These are phyloP conservation scores for Matsumyia berberina DNA, from an alignment of 2,888 invertebrate species.

Conservation along the genomic window DNA sequence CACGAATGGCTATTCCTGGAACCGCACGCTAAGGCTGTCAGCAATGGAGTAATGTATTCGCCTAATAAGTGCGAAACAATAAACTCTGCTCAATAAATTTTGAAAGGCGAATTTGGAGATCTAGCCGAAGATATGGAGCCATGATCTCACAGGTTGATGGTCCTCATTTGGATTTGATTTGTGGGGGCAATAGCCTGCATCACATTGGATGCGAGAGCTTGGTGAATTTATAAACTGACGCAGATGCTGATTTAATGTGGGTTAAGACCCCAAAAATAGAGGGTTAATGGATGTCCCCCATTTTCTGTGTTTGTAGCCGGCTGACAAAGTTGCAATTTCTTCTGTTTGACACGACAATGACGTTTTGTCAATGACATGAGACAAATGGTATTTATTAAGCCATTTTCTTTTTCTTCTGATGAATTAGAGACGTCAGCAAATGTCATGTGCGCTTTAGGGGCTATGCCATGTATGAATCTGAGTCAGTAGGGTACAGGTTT, in stretches of 20 bases:
- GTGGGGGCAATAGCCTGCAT: slow-evolving; percentile 9
- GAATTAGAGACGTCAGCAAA: no score
- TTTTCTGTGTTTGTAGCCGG: no score
- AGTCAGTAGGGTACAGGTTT: no score
- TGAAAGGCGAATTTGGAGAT: slow-evolving; percentile 4
- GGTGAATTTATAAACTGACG: no score
- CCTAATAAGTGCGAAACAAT: not conserved
- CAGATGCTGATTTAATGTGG: no score
- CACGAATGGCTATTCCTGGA: slow-evolving; percentile 10
- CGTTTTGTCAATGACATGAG: no score
- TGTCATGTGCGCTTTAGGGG: no score
- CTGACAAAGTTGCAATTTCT: not conserved
- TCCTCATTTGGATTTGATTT: not conserved
- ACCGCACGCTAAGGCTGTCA: slow-evolving; percentile 6
- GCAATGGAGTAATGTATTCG: not conserved
- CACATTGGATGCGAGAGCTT: no score
- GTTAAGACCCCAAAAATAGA: no score
- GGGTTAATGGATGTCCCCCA: no score
- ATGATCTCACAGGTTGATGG: slow-evolving; percentile 17
- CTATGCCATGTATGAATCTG: no score
- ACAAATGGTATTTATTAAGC: not conserved
- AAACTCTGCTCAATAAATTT: slow-evolving; percentile 7
- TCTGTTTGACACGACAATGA: not conserved
- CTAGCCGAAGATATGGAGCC: not conserved
- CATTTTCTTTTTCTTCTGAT: no score